Evolutionary conservation across 2,888 invertebrate species (phyloP), one percentile per base, ranked within the genome.

Genomic region (Scaptomyza reducta): DNA sequence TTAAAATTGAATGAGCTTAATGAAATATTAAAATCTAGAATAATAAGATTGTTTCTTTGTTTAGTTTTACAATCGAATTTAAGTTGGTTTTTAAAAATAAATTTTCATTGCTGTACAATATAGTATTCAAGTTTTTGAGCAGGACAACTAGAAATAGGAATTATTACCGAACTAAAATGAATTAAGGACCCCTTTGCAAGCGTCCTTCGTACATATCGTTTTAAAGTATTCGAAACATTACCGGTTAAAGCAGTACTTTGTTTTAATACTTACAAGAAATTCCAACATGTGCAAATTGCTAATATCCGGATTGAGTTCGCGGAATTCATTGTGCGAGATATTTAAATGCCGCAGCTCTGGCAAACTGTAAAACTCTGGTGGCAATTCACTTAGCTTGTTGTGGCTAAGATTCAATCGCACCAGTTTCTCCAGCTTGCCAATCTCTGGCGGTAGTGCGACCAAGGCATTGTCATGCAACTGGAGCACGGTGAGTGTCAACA

Each of bases 391-490:
- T 58, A 96, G 90, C 90, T 95, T 95, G 82, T 96, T 96, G 82
- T 93, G 94, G 73, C 95, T 94, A 67, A 96, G 89, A 90, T 95
- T 95, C 40, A 96, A 88, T 86, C 94, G 95, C 69, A 94, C 93
- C 70, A 96, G 91, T 89, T 94, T 94, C 63, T 92, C 94, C 80
- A 98, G 92, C 67, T 93, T 93, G 44, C 95, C 95, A 84, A 98
- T 93, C 91, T 96, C 95, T 35, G 93, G 89, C 7, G 98, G 97
- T 70, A 98, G 90, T 51, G 92, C 92, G 74, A 93, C 93, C 86
- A 98, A 91, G 47, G 94, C 94, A 93, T 98, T 98, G 91, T 97
- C 96, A 92, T 97, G 96, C 50, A 97, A 93, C 97, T 97, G 90
- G 82, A 96, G 92, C 46, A 94, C 94, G 40, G 94, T 93, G 49